Evolutionary conservation across 2,888 invertebrate species (phyloP).

Genomic region (Pachycephus smyrnensis): DNA sequence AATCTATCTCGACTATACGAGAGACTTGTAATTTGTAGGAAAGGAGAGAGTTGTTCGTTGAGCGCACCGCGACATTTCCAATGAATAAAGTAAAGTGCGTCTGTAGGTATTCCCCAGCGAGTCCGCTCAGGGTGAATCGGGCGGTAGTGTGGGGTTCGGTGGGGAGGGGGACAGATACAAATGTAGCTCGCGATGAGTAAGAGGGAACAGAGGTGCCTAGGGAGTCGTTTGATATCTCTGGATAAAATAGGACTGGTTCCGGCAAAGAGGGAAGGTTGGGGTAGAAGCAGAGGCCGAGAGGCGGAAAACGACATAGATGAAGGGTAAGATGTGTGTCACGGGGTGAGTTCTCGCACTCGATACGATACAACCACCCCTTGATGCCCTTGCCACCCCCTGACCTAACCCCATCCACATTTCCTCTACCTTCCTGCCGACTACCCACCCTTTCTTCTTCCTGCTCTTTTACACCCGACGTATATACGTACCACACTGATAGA

Average conservation of each 20-base stretch:
- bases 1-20: no score
- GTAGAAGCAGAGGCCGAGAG: background rate
- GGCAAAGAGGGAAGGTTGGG: background rate
- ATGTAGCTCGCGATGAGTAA: constrained; percentile 50
- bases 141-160: constrained; percentile 29
- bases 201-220: constrained; percentile 47
- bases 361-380: constrained; percentile 9
- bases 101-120: constrained; percentile 29
- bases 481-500: no score
- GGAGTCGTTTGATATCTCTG: constrained; percentile 55
- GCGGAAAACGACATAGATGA: background rate
- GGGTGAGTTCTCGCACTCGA: constrained; percentile 23
- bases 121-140: constrained; percentile 36
- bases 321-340: constrained; percentile 21
- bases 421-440: background rate
- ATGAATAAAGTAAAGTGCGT: constrained; percentile 38
- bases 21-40: no score
- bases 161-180: constrained; percentile 50
- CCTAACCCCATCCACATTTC: no score
- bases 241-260: constrained; percentile 41
- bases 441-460: background rate
- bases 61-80: constrained; percentile 20
- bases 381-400: background rate
- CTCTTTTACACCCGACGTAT: background rate
- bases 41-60: no score